phyloP scores from a whole-genome alignment of 1,140 invertebrate species.

The Bombus terrestris region DNA sequence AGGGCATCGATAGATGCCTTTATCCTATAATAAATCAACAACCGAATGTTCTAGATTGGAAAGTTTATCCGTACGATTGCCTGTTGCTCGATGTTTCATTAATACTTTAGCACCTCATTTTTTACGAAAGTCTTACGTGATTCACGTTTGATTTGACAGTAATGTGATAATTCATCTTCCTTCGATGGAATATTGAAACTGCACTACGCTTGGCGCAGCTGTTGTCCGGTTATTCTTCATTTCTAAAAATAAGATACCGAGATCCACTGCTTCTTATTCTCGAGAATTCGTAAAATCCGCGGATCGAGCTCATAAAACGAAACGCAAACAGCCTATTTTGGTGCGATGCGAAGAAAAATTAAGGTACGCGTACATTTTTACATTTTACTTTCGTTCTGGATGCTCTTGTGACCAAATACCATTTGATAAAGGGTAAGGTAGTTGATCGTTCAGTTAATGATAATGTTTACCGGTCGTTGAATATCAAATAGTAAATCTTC shows the following conservation, averaged over 20 bases:
- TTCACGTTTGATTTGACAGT: conserved; percentile 11
- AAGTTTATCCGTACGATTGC: not conserved
- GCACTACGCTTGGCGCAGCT: not conserved
- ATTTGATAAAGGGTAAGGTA: not conserved
- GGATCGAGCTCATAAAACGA: not conserved
- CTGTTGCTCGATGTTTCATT: not conserved
- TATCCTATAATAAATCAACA: too few species aligned
- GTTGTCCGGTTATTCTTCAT: not conserved
- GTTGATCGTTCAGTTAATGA: not conserved
- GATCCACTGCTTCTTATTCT: not conserved
- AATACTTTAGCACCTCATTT: not conserved
- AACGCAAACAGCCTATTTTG: not conserved
- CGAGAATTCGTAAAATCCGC: not conserved
- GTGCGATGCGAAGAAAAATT: not conserved
- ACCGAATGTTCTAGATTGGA: not conserved
- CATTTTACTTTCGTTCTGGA: not conserved
- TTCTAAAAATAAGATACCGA: conserved; percentile 18
- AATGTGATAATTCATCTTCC: conserved; percentile 6
- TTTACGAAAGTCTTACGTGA: not conserved
- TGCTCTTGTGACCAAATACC: not conserved
- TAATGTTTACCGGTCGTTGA: not conserved
- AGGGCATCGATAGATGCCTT: too few species aligned
- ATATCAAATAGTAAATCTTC: not conserved
- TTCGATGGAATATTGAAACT: not conserved
- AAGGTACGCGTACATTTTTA: not conserved